Conservation (phyloP, 2,113 vertebrate species). For the Caretta caretta region DNA sequence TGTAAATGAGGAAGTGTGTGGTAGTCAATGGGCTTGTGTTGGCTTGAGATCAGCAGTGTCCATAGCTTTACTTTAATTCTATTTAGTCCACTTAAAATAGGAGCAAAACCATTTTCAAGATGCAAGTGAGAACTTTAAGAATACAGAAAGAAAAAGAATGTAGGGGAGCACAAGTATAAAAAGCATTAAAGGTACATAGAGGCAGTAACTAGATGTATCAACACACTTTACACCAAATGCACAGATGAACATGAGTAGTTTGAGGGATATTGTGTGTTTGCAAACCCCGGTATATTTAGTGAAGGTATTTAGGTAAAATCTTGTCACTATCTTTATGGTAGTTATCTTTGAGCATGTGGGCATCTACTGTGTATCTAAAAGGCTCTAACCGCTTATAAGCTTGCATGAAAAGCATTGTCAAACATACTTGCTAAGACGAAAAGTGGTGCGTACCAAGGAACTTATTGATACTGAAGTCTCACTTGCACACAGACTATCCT, state of each 20-base stretch:
- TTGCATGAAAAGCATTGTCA: neutral
- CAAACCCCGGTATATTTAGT: neutral
- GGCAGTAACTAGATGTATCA: neutral
- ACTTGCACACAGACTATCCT: neutral
- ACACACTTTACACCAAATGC: neutral
- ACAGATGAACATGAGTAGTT: neutral
- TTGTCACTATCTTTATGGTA: neutral
- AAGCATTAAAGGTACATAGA: neutral
- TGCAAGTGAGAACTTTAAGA: neutral
- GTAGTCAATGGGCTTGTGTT: neutral
- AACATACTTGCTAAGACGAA: neutral
- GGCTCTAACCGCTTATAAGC: neutral
- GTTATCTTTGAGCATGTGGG: neutral
- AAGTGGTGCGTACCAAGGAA: neutral
- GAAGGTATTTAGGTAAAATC: neutral
- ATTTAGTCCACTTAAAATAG: neutral
- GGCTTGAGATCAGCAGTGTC: neutral
- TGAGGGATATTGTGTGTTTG: neutral
- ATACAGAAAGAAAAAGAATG: rapidly evolving
- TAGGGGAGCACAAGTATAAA: neutral
- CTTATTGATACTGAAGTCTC: neutral
- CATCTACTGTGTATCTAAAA: rapidly evolving
- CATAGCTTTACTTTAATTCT: neutral
- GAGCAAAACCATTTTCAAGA: neutral
- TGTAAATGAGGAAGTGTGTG: neutral